Conservation (phyloP, 2,888 invertebrate genomes). For the Pristionchus exspectatus region DNA sequence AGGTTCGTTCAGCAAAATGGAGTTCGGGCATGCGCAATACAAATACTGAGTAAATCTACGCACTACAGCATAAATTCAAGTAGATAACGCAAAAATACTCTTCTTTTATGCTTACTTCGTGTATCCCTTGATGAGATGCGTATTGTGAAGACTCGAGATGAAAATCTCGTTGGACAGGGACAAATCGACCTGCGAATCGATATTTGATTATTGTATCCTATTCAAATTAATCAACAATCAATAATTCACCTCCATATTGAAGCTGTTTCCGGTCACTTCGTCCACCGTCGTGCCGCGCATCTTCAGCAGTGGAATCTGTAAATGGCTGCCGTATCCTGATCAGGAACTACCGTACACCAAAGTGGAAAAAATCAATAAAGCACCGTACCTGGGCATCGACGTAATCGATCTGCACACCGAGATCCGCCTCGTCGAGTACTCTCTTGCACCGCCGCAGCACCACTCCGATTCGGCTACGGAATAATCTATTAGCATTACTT, state of each 20-base stretch:
- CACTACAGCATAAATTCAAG: too few relatives aligned
- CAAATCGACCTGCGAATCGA: constrained; percentile 57
- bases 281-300: not conserved
- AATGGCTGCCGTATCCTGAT: not conserved
- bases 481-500: not conserved
- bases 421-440: not conserved
- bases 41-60: too few relatives aligned
- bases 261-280: not conserved
- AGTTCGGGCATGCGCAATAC: too few relatives aligned
- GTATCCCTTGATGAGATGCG: constrained; percentile 61
- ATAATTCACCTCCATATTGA: constrained; percentile 23
- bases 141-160: constrained; percentile 66
- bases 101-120: constrained; percentile 57
- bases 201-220: not conserved
- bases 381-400: constrained; percentile 37
- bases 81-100: too few relatives aligned
- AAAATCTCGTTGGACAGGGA: constrained; percentile 61
- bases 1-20: too few relatives aligned
- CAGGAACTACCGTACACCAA: not conserved
- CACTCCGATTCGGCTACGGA: constrained; percentile 19
- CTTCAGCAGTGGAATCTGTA: constrained; percentile 41
- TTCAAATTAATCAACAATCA: not conserved
- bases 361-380: too few relatives aligned
- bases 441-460: not conserved
- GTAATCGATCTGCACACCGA: not conserved